Evolutionary conservation across 1,140 invertebrate species (phyloP).

Genomic region (Brachionus plicatilis): DNA sequence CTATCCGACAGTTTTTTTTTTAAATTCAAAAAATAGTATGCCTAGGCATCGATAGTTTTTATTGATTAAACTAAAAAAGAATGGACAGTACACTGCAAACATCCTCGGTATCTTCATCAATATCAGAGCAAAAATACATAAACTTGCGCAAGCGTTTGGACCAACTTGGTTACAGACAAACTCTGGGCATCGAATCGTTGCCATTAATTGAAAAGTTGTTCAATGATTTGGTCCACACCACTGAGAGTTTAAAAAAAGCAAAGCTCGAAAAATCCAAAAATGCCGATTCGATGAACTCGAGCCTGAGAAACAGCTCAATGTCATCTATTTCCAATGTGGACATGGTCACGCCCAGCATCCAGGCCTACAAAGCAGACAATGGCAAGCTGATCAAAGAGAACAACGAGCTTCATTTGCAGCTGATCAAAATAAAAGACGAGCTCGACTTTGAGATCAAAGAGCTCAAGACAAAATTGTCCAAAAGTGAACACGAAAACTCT

Average conservation of each 20-base stretch:
- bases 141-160: slow-evolving; percentile 63
- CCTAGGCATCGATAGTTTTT: not conserved
- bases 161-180: slow-evolving; percentile 68
- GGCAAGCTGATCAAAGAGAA: slow-evolving; percentile 57
- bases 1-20: slow-evolving; percentile 4
- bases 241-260: slow-evolving; percentile 69
- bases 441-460: slow-evolving; percentile 60
- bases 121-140: slow-evolving; percentile 42
- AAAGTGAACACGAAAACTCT: slow-evolving; percentile 61
- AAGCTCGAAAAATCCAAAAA: slow-evolving; percentile 56
- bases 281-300: not conserved
- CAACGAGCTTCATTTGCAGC: slow-evolving; percentile 66
- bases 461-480: slow-evolving; percentile 60
- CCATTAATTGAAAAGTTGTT: slow-evolving; percentile 69
- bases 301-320: not conserved
- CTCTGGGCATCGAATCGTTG: slow-evolving; percentile 66
- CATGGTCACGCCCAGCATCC: not conserved
- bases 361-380: slow-evolving; percentile 50
- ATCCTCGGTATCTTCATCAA: not conserved
- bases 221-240: slow-evolving; percentile 70
- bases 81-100: slow-evolving; percentile 34
- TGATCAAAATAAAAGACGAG: slow-evolving; percentile 65
- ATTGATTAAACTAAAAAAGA: not conserved
- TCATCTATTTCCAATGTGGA: not conserved
- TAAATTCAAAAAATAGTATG: not conserved